These are phyloP conservation scores for Salvelinus fontinalis DNA, from an alignment of 2,113 vertebrate genomes.

Conservation along the genomic window DNA sequence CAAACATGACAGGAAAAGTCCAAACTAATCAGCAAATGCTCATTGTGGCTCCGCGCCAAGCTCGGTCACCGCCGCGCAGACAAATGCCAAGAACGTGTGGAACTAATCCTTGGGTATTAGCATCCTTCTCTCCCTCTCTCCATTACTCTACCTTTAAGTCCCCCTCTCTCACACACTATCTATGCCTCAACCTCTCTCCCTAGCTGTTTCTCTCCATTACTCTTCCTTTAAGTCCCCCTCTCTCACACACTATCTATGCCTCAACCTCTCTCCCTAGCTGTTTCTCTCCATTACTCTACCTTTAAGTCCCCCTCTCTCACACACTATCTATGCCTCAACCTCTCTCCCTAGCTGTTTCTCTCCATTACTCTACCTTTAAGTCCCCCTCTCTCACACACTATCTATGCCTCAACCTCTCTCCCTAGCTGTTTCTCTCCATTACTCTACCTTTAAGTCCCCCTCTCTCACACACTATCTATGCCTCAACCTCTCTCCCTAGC, in stretches of 20 bases:
- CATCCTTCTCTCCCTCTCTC: background rate
- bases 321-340: background rate
- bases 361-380: background rate
- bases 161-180: background rate
- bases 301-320: background rate
- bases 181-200: background rate
- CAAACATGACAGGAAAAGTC: constrained; percentile 37
- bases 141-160: background rate
- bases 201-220: background rate
- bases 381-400: background rate
- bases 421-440: background rate
- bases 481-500: background rate
- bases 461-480: background rate
- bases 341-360: background rate
- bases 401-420: background rate
- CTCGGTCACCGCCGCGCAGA: constrained; percentile 23
- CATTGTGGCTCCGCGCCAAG: constrained; percentile 35
- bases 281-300: background rate
- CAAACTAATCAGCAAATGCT: constrained; percentile 50
- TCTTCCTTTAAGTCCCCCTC: too few relatives aligned
- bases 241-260: background rate
- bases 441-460: background rate
- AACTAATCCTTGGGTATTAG: constrained; percentile 59
- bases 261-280: background rate
- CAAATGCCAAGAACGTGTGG: constrained; percentile 44